phyloP scores from a whole-genome alignment of 2,797 vertebrate genomes.

The Manis pentadactyla region DNA sequence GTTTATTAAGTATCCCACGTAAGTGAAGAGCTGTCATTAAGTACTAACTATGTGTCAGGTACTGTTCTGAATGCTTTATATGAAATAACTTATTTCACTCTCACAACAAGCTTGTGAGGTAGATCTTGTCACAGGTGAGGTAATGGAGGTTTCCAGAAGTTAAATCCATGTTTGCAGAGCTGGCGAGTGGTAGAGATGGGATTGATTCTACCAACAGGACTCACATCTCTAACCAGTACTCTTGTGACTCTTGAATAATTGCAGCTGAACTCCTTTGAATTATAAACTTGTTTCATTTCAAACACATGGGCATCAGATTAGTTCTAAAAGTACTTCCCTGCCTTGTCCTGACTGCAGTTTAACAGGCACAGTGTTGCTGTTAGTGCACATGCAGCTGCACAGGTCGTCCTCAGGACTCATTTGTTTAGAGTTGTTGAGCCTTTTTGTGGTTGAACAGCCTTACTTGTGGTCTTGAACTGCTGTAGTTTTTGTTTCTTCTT shows the following conservation, averaged over 20 bases:
- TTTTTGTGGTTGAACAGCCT: background rate
- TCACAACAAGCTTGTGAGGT: background rate
- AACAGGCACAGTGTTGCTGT: background rate
- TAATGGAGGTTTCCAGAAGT: background rate
- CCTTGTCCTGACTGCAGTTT: background rate
- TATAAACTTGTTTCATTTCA: slow-evolving; percentile 40
- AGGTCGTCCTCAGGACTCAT: background rate
- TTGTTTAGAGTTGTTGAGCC: background rate
- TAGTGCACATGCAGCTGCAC: background rate
- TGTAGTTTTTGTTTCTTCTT: background rate
- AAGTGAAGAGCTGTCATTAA: background rate
- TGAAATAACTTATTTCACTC: background rate
- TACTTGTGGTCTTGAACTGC: background rate
- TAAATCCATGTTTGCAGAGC: background rate
- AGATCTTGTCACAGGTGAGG: background rate
- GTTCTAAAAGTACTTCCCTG: background rate
- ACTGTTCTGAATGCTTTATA: background rate
- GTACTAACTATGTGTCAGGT: background rate
- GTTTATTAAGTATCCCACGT: background rate
- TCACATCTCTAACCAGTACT: background rate
- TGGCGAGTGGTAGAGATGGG: background rate
- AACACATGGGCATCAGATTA: background rate
- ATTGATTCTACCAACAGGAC: background rate
- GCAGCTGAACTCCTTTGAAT: slow-evolving; percentile 12
- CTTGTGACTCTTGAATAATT: slow-evolving; percentile 32